Percentiles rank a stretch among this genome's conserved stretches.
These are phyloP conservation scores for Pherbina coryleti DNA, from an alignment of 2,888 invertebrate genomes.

Conservation along the genomic window DNA sequence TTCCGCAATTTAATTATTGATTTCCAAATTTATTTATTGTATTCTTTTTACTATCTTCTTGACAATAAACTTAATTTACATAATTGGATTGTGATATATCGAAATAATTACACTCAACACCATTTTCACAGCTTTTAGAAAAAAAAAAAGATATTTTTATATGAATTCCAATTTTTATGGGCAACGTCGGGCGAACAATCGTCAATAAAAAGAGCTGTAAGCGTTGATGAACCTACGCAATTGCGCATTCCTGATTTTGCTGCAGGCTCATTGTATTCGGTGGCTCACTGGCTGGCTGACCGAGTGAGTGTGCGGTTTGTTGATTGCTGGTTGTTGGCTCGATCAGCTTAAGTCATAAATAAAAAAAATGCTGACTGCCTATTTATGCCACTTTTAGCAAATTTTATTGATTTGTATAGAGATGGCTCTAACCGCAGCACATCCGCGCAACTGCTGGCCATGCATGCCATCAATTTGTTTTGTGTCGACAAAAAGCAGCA, in stretches of 20 bases:
- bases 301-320: background rate
- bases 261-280: background rate
- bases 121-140: no score
- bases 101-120: no score
- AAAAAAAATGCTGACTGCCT: background rate
- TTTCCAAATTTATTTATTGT: no score
- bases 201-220: background rate
- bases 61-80: no score
- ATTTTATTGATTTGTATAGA: slow-evolving; percentile 10
- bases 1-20: no score
- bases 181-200: background rate
- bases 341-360: background rate
- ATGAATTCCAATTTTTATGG: background rate
- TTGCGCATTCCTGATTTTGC: background rate
- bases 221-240: background rate
- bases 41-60: no score
- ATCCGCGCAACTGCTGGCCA: background rate
- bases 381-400: slow-evolving; percentile 13
- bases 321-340: background rate
- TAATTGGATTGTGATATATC: no score
- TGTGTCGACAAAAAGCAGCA: background rate
- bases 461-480: background rate
- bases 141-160: no score
- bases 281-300: background rate
- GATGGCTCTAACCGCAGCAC: background rate